phyloP scores from a whole-genome alignment of 2,888 invertebrate species.

The Masnerella sp. region DNA sequence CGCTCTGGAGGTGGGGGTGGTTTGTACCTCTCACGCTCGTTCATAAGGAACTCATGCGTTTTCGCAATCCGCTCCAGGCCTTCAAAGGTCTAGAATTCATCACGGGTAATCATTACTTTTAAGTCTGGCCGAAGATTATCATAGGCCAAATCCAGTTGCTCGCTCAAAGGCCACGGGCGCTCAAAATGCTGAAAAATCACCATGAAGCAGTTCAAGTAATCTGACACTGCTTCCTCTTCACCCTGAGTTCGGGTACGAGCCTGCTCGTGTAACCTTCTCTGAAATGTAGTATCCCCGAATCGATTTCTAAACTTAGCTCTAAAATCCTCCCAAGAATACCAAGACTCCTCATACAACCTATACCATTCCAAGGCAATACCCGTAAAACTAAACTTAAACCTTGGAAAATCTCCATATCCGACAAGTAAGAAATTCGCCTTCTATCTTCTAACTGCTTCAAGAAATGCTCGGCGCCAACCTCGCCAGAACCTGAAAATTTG shows the following conservation, averaged over 20 bases:
- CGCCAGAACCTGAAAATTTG: slow-evolving; percentile 1
- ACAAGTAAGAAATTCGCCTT: not conserved
- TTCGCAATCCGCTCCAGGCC: not conserved
- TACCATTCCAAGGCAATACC: not conserved
- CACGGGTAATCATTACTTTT: not conserved
- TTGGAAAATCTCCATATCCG: slow-evolving; percentile 13
- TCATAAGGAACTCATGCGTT: not conserved
- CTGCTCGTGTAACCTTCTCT: slow-evolving; percentile 4
- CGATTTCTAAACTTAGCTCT: not conserved
- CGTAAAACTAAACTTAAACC: not conserved
- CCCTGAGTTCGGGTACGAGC: not conserved
- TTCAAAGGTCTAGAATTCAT: not conserved
- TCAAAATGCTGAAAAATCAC: not conserved
- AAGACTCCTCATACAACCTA: not conserved
- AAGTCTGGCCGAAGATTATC: slow-evolving; percentile 1
- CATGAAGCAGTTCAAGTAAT: slow-evolving; percentile 1
- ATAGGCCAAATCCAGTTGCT: slow-evolving; percentile 1
- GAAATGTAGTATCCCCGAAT: not conserved
- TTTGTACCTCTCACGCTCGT: not conserved
- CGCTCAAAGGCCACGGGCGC: not conserved
- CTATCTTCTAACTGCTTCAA: slow-evolving; percentile 21
- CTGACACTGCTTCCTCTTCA: not conserved
- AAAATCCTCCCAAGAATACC: not conserved
- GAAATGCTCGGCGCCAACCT: slow-evolving; percentile 20
- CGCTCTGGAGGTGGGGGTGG: not conserved